phyloP scores from a whole-genome alignment of 2,797 vertebrate species.

The Brachymystax lenok region DNA sequence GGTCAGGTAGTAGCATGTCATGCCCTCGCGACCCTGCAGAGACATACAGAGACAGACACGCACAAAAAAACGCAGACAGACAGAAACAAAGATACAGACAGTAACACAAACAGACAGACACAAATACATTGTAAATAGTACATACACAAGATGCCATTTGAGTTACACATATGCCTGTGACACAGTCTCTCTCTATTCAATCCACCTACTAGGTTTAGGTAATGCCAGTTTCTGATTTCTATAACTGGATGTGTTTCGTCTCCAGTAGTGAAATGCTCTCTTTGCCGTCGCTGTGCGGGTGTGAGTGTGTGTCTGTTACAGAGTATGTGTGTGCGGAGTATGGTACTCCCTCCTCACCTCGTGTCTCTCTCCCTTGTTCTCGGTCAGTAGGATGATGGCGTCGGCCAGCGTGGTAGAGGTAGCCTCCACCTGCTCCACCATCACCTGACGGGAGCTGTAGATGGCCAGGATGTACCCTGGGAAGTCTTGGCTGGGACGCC shows the following conservation, averaged over 20 bases:
- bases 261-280: background rate
- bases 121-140: background rate
- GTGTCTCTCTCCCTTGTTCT: constrained; percentile 95
- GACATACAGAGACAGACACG: constrained; percentile 82
- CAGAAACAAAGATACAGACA: background rate
- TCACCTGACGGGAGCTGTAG: constrained; percentile 96
- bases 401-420: constrained; percentile 89
- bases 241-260: too few relatives aligned
- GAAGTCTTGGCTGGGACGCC: constrained; percentile 75
- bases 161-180: too few relatives aligned
- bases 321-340: too few relatives aligned
- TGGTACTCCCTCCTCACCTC: constrained; percentile 76
- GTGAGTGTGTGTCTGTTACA: constrained; percentile 9
- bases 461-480: constrained; percentile 92
- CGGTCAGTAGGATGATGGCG: constrained; percentile 95
- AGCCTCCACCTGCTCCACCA: constrained; percentile 96
- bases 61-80: constrained; percentile 75
- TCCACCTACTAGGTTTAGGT: too few relatives aligned
- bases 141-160: too few relatives aligned
- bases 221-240: too few relatives aligned
- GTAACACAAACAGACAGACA: constrained; percentile 3
- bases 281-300: background rate
- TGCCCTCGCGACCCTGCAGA: constrained; percentile 92
- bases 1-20: constrained; percentile 98
- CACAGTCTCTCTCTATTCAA: too few relatives aligned